phyloP scores from a whole-genome alignment of 2,113 vertebrate species.

The Silurus asotus region DNA sequence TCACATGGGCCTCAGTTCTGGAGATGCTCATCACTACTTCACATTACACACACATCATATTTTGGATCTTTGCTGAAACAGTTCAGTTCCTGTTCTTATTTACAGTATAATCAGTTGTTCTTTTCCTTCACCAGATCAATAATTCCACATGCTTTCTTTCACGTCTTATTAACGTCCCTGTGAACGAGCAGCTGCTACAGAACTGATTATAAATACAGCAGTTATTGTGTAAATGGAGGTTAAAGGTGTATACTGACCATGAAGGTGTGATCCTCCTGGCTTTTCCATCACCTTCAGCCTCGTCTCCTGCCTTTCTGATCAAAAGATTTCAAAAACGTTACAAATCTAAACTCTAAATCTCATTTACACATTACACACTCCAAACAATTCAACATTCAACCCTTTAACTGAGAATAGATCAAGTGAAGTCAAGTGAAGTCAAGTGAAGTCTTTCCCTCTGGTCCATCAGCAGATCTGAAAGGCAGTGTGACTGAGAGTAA shows the following conservation, averaged over 20 bases:
- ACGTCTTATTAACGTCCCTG: not conserved
- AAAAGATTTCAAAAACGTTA: not conserved
- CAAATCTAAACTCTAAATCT: not conserved
- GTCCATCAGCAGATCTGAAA: not conserved
- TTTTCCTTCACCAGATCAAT: not conserved
- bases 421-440: no score
- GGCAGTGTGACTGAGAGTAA: not conserved
- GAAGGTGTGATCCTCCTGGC: not conserved
- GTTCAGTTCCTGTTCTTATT: not conserved
- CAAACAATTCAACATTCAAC: not conserved
- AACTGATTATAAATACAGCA: not conserved
- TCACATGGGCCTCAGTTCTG: no score
- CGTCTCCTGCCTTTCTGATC: not conserved
- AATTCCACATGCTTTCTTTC: not conserved
- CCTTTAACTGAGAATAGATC: no score
- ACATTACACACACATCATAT: not conserved
- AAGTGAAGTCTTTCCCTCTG: no score
- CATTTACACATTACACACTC: not conserved
- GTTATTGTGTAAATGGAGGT: not conserved
- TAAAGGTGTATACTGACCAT: constrained; percentile 30
- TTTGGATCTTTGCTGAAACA: not conserved
- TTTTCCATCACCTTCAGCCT: constrained; percentile 18
- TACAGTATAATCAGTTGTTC: not conserved
- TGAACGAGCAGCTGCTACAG: not conserved
- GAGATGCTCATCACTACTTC: no score